Evolutionary conservation across 2,888 invertebrate species (phyloP), one percentile per base, ranked within the genome.

Genomic region (Ormyrus thymus): DNA sequence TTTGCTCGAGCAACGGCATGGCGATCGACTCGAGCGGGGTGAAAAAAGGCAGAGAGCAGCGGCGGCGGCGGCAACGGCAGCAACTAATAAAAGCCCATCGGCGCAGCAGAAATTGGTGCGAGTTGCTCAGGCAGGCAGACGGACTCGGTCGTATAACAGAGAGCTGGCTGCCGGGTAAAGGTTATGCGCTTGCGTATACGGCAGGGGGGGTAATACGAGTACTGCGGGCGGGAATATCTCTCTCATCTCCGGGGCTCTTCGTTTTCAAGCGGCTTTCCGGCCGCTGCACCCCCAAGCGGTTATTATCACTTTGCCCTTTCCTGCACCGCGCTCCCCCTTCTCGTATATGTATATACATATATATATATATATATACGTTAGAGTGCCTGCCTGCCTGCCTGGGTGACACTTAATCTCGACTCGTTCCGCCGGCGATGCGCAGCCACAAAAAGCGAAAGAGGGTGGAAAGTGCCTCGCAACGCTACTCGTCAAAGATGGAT

Each of bases 261-360:
- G 69, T 70, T 76, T 70, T 72, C 77, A 69, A 69, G 69, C 82
- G 81, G 72, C 77, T 77, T 73, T 78, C 66, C 80, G 59, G 76
- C 62, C 80, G 71, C 76, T 78, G 81, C 82, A 80, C 82, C 83
- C 29, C 84, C 80, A 79, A 80, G 81, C 83, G 81, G 83, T 83
- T 83, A 84, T 84, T 82, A 84, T 84, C 83, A 83, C 84, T 84
- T 83, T 83, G 82, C 82, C 82, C 82, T 84, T 84, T 83, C 82
- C 82, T 79, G 80, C 80, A 79, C 81, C 73, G 15, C 82, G 72
- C 65, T 75, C 69, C 15, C 29, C 29, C 29, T 55, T 9, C 9
- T 43, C 43, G n/a, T 43, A 15, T 64, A 64, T 46, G 10, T 45
- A 45, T n/a, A 11, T 6, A 45, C 5, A 5, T 7, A 46, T 45